Conservation (phyloP, 2,797 vertebrate genomes). For the Enteromius thamalakanensis region DNA sequence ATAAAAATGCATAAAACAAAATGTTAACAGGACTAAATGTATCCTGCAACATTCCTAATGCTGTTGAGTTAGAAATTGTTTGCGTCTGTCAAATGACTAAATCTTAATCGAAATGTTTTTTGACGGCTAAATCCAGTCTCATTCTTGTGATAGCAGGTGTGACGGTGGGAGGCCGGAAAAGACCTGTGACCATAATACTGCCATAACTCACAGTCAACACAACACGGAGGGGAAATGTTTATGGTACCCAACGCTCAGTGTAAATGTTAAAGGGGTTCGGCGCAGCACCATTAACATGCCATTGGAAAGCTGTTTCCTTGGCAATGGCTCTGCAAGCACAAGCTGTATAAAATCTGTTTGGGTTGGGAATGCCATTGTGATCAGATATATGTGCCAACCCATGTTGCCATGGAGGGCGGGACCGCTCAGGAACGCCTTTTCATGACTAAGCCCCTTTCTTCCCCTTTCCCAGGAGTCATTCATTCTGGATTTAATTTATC, state of each 20-base stretch:
- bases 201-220: constrained; percentile 55
- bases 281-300: constrained; percentile 62
- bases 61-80: background rate
- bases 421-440: constrained; percentile 69
- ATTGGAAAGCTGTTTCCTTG: constrained; percentile 69
- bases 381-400: constrained; percentile 71
- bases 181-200: constrained; percentile 42
- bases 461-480: constrained; percentile 48
- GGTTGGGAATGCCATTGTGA: constrained; percentile 76
- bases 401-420: constrained; percentile 69
- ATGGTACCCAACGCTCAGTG: constrained; percentile 56
- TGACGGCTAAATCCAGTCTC: background rate
- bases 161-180: constrained; percentile 14
- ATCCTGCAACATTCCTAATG: background rate
- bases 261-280: constrained; percentile 73
- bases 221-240: constrained; percentile 58
- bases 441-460: constrained; percentile 70
- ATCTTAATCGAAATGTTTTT: background rate
- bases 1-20: background rate
- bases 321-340: constrained; percentile 72
- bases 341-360: constrained; percentile 81
- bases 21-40: background rate
- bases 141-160: constrained; percentile 41
- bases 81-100: background rate
- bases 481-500: constrained; percentile 54